A percentile compares a stretch with the other conserved stretches of the same genome.
Conservation (phyloP, 2,797 vertebrate genomes). For the Macropus fuliginosus region DNA sequence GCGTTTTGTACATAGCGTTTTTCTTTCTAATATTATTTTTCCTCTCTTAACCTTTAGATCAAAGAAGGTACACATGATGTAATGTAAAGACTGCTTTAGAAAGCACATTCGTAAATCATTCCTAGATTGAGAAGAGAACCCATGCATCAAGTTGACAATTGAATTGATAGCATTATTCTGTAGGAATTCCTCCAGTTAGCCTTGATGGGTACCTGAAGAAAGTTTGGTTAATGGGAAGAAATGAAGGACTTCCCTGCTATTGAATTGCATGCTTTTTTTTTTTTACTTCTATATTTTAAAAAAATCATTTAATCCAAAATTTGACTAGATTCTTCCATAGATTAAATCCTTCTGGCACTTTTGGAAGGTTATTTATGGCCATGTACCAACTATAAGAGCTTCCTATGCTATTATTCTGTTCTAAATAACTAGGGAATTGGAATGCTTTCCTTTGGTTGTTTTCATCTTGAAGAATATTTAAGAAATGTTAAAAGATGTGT, state of each 20-base stretch:
- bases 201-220: background rate
- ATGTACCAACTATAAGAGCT: background rate
- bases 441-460: background rate
- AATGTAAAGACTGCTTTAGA: background rate
- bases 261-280: background rate
- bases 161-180: background rate
- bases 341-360: background rate
- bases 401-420: background rate
- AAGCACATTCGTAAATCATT: constrained; percentile 8
- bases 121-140: constrained; percentile 2
- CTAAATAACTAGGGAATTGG: background rate
- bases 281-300: background rate
- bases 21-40: constrained; percentile 2
- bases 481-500: background rate
- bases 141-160: constrained; percentile 34
- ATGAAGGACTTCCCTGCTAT: background rate
- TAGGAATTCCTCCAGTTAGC: constrained; percentile 10
- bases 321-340: background rate
- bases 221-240: background rate
- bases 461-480: background rate
- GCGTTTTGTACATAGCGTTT: background rate
- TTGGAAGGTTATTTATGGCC: background rate
- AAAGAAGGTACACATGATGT: constrained; percentile 13
- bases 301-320: background rate
- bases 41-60: constrained; percentile 34